These are phyloP conservation scores for Polypedilum pembai DNA, from an alignment of 1,140 invertebrate species.

Conservation along the genomic window DNA sequence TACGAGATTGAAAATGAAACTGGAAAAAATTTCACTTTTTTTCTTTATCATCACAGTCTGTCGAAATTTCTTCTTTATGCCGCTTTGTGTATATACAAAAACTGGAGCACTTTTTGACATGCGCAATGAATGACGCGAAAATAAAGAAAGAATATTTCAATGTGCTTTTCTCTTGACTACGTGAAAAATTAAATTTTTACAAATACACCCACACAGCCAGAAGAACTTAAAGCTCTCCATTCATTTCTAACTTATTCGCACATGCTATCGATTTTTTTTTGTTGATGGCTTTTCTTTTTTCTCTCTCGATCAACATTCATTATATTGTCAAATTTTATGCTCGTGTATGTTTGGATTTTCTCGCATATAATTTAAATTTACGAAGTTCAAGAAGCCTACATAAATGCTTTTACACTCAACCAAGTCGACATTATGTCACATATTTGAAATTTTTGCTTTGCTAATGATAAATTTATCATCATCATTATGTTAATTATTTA, in stretches of 20 bases:
- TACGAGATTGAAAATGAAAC: background rate
- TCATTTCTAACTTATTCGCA: background rate
- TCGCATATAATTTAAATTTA: too few species aligned
- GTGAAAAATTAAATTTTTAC: background rate
- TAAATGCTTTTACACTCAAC: too few species aligned
- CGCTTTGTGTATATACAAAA: background rate
- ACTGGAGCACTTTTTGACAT: background rate
- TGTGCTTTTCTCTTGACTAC: too few species aligned
- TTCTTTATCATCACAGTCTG: background rate
- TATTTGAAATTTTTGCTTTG: too few species aligned
- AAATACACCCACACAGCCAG: background rate
- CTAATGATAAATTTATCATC: too few species aligned
- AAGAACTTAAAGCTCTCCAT: background rate
- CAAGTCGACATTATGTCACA: too few species aligned
- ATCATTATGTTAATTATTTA: too few species aligned
- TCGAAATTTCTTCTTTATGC: background rate
- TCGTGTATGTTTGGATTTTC: background rate
- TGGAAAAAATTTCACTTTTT: background rate
- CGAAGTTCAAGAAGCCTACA: too few species aligned
- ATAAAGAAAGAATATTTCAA: background rate
- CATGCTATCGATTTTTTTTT: constrained; percentile 6
- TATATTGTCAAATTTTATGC: background rate
- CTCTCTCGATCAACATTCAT: background rate
- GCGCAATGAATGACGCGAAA: background rate
- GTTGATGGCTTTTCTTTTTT: background rate